Evolutionary conservation across 2,113 vertebrate species (phyloP).

Genomic region (Thamnophis sirtalis): DNA sequence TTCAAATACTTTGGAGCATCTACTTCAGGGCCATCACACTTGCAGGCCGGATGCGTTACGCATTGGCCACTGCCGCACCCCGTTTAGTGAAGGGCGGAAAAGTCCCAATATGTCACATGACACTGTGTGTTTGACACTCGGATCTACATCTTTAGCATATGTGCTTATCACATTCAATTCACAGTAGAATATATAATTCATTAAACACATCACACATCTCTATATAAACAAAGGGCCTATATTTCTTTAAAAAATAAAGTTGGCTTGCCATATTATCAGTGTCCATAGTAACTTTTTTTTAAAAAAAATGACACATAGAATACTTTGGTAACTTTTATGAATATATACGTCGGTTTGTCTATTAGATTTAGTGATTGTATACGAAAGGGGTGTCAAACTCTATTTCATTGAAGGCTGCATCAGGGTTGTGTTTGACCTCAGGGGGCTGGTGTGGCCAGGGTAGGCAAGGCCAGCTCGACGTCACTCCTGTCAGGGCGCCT

Average conservation of each 20-base stretch:
- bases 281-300: not conserved
- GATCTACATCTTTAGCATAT: not conserved
- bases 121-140: too few relatives aligned
- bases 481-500: too few relatives aligned
- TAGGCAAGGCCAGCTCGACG: too few relatives aligned
- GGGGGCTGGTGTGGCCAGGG: too few relatives aligned
- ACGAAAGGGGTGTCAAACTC: not conserved
- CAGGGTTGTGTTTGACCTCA: too few relatives aligned
- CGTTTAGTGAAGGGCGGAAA: too few relatives aligned
- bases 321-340: not conserved
- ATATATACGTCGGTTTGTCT: not conserved
- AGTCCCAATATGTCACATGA: too few relatives aligned
- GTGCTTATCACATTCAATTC: not conserved
- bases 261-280: not conserved
- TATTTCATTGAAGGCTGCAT: too few relatives aligned
- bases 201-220: not conserved
- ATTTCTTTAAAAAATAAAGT: not conserved
- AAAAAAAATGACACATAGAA: not conserved
- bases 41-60: too few relatives aligned
- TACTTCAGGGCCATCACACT: not conserved
- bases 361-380: not conserved
- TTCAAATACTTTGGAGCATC: not conserved
- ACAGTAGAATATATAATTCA: not conserved
- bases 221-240: not conserved
- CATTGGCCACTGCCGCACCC: too few relatives aligned